phyloP scores from a whole-genome alignment of 2,888 invertebrate genomes.

The Acanthacorydalis orientalis region DNA sequence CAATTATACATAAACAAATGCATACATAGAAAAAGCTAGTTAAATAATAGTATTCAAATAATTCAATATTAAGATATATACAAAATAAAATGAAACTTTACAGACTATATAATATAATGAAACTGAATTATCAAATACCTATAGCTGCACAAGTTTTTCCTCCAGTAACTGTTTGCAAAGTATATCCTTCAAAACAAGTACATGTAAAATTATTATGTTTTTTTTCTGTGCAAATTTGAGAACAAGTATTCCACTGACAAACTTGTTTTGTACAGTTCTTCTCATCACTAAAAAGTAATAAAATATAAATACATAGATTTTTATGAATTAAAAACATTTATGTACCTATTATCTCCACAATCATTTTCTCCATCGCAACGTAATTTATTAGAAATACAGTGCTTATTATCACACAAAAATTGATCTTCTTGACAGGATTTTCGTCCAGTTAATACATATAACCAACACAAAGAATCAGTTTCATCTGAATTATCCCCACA shows the following conservation, averaged over 20 bases:
- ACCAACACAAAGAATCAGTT: conserved; percentile 27
- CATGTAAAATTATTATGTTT: conserved; percentile 33
- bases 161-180: conserved; percentile 28
- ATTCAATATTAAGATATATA: too few species aligned
- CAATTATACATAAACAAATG: background rate
- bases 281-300: conserved; percentile 18
- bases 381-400: conserved; percentile 35
- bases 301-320: background rate
- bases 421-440: conserved; percentile 20
- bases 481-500: conserved; percentile 48
- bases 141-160: conserved; percentile 38
- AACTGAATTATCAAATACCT: conserved; percentile 17
- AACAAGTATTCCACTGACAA: conserved; percentile 58
- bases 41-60: too few species aligned
- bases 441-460: conserved; percentile 7
- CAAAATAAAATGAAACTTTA: too few species aligned
- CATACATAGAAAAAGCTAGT: conserved; percentile 7
- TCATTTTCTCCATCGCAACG: conserved; percentile 39
- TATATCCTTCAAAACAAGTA: conserved; percentile 50
- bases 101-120: too few species aligned
- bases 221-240: conserved; percentile 55
- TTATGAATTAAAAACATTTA: background rate
- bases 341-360: conserved; percentile 31
- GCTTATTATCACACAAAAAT: conserved; percentile 30
- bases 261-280: conserved; percentile 19